Evolutionary conservation across 2,113 vertebrate genomes (phyloP), one percentile per base, ranked within the genome.

Genomic region (Dromas ardeola): DNA sequence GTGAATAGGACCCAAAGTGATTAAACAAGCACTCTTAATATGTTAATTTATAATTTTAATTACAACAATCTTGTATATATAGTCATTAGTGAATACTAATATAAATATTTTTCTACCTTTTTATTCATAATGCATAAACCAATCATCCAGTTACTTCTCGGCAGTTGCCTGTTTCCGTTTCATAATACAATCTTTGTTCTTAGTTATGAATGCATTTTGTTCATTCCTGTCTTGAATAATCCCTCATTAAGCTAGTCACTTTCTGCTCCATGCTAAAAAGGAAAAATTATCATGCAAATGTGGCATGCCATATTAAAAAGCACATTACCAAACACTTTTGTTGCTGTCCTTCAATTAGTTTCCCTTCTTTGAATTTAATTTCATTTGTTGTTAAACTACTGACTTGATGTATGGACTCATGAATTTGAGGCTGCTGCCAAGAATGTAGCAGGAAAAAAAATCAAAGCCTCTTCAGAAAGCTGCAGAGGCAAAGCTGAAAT

Each of bases 31-130:
- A 97, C 95, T 98, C 97, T 98, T 98, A 98, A 98, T 98, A 98
- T 98, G 98, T 98, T 98, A 98, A 98, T 98, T 98, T 98, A 98
- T 98, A 98, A 98, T 98, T 98, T 98, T 98, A 98, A 98, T 98
- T 98, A 98, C 97, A 98, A 98, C 96, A 94, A 97, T 98, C 98
- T 98, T 98, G 97, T 98, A 98, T 98, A 98, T 98, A 98, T 98
- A 98, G 97, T 98, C 97, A 98, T 98, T 98, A 98, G 97, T 96
- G 98, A 98, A 98, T 97, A 98, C 98, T 98, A 98, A 98, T 98
- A 98, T 98, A 98, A 98, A 98, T 98, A 98, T 98, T 98, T 98
- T 98, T 98, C 97, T 97, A 98, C 95, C 97, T 98, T 98, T 98
- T 98, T 98, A 98, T 98, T 98, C 98, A 98, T 98, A 97, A 98